Evolutionary conservation across 1,140 invertebrate genomes (phyloP), one percentile per base, ranked within the genome.

Genomic region (Drosophila lacteicornis): DNA sequence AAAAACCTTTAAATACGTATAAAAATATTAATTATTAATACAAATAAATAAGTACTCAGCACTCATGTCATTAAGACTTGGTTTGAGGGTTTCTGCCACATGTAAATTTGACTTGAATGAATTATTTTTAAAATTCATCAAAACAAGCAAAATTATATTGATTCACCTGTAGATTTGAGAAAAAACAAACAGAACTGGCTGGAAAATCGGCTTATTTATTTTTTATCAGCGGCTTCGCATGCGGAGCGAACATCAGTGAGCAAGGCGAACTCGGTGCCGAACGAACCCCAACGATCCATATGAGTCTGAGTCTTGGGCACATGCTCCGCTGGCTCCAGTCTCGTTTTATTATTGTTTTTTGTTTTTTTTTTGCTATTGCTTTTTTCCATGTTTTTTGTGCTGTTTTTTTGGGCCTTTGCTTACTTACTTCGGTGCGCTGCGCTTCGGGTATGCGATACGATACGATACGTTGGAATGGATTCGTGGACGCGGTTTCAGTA

Each of bases 401-500:
- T 57, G 46, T 19, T 38, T 51, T 62, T 65, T 46, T 62, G 19
- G 58, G 55, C 19, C 66, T 67, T 67, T 56, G 53, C 53, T 55
- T 30, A 30, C 38, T 49, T 49, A 68, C 30, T 68, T 70, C 62
- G 62, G 27, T 55, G 47, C 30, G 66, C 67, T 55, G 67, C 33
- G 67, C 67, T 70, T 77, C 70, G 70, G 46, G 71, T 65, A 61
- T 59, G 30, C 43, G 60, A 62, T 43, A 62, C 62, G 50, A 33
- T 33, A 36, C 50, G 50, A 33, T 33, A 36, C 50, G 59, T 25
- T 46, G 66, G 36, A 43, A 47, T 62, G 65, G 75, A 77, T 76
- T 51, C 57, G 50, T 62, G 75, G 66, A 67, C 58, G 71, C 50
- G 71, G 53, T 59, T 83, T 91, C 84, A 91, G 88, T 91, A 91